A percentile compares a stretch with the other conserved stretches of the same genome.
phyloP scores from a whole-genome alignment of 2,888 invertebrate genomes.

The Homarus gammarus region DNA sequence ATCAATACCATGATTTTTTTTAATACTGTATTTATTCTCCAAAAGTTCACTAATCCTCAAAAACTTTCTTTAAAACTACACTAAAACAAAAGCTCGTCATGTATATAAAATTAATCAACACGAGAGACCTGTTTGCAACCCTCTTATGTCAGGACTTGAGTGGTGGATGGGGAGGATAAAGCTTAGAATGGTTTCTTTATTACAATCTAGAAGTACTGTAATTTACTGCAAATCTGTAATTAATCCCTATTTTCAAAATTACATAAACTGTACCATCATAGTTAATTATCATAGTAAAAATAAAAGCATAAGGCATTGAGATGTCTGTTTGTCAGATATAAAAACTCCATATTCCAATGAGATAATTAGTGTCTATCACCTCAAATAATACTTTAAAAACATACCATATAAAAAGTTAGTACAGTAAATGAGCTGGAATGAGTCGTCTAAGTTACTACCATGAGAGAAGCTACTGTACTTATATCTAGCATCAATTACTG shows the following conservation, averaged over 20 bases:
- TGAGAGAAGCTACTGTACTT: no score
- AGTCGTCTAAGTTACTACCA: no score
- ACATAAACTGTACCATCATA: background rate
- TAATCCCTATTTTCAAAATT: background rate
- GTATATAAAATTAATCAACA: background rate
- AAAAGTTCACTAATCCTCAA: background rate
- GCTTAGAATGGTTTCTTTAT: no score
- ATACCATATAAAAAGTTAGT: no score
- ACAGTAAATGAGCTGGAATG: no score
- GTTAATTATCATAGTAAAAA: background rate
- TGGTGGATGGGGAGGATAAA: no score
- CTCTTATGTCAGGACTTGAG: background rate
- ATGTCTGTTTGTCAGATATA: background rate
- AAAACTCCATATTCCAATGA: no score
- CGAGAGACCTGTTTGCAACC: constrained; percentile 15
- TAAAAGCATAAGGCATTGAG: background rate
- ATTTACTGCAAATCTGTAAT: background rate
- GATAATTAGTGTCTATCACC: no score
- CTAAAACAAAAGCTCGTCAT: background rate
- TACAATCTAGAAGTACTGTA: background rate
- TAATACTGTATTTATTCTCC: background rate
- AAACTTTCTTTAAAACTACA: background rate
- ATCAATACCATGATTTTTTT: background rate
- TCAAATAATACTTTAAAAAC: no score
- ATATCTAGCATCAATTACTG: no score